Evolutionary conservation across 2,888 invertebrate species (phyloP).

Genomic region (Ornithoptera alexandrae): DNA sequence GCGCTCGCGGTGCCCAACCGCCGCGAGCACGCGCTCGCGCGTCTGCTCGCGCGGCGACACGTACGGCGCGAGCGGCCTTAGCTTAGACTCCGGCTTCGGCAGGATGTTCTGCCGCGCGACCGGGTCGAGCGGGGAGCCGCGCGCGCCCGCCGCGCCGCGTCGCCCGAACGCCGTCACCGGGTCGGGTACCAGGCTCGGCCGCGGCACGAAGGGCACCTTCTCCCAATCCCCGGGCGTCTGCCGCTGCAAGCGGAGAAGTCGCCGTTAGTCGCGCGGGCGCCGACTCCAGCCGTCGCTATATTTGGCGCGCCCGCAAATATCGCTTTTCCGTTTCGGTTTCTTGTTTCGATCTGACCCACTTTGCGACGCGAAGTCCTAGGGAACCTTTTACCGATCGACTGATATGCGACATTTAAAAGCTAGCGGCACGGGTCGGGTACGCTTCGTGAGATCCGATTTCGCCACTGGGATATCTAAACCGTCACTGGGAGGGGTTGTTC

Average conservation of each 20-base stretch:
- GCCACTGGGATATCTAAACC: slow-evolving; percentile 39
- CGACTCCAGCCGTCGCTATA: slow-evolving; percentile 79
- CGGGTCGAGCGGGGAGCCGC: slow-evolving; percentile 73
- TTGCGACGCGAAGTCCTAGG: slow-evolving; percentile 50
- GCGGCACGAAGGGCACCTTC: slow-evolving; percentile 91
- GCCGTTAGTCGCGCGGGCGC: slow-evolving; percentile 74
- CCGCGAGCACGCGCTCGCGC: slow-evolving; percentile 81
- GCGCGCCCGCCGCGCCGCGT: slow-evolving; percentile 75
- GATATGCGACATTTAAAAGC: slow-evolving; percentile 72
- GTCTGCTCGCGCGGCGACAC: slow-evolving; percentile 84
- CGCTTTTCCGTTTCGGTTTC: slow-evolving; percentile 63
- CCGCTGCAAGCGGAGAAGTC: slow-evolving; percentile 84
- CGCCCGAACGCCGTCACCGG: slow-evolving; percentile 92
- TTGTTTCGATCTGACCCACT: slow-evolving; percentile 69
- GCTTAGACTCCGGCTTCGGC: slow-evolving; percentile 79
- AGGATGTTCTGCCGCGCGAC: slow-evolving; percentile 82
- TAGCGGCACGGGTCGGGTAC: slow-evolving; percentile 34
- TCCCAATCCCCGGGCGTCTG: slow-evolving; percentile 90
- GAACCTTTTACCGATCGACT: slow-evolving; percentile 41
- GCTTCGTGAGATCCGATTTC: slow-evolving; percentile 43
- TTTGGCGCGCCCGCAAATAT: slow-evolving; percentile 78
- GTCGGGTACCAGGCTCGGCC: slow-evolving; percentile 91
- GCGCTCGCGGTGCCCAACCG: slow-evolving; percentile 80
- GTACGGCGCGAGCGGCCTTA: slow-evolving; percentile 83
- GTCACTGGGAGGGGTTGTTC: slow-evolving; percentile 37